Evolutionary conservation across 2,113 vertebrate species (phyloP).

Genomic region (Pyrgilauda ruficollis): DNA sequence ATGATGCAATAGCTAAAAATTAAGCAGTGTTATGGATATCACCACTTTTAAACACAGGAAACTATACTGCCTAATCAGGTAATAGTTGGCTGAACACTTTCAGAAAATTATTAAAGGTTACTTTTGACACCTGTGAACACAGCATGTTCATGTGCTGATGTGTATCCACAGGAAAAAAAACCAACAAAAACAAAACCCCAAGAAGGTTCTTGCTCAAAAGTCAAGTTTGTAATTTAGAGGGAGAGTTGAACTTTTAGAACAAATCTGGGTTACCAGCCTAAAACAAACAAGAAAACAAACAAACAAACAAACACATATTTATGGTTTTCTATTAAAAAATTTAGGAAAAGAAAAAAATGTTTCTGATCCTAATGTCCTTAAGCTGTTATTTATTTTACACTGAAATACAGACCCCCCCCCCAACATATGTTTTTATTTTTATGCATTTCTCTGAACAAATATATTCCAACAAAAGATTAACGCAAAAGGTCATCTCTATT

Average conservation of each 20-base stretch:
- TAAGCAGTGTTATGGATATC: neutral
- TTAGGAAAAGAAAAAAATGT: neutral
- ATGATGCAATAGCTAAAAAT: neutral
- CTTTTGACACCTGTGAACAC: neutral
- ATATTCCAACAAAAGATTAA: neutral
- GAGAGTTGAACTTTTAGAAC: neutral
- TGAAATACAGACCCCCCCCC: rapidly evolving
- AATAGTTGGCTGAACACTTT: neutral
- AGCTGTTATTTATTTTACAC: neutral
- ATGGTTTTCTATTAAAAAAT: neutral
- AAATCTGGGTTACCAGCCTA: neutral
- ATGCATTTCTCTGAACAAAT: neutral
- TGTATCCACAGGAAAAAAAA: neutral
- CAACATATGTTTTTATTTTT: neutral
- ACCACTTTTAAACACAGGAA: neutral
- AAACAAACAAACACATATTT: neutral
- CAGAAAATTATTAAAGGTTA: neutral
- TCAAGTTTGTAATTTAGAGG: neutral
- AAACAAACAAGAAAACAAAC: neutral
- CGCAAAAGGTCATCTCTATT: slow-evolving; percentile 2
- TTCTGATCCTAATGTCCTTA: neutral
- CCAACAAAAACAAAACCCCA: too few species aligned
- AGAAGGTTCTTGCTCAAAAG: neutral
- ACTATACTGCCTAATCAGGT: neutral
- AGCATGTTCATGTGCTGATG: neutral